Conservation (phyloP, 2,113 vertebrate genomes). For the western clawed frog (Xenopus tropicalis) region DNA sequence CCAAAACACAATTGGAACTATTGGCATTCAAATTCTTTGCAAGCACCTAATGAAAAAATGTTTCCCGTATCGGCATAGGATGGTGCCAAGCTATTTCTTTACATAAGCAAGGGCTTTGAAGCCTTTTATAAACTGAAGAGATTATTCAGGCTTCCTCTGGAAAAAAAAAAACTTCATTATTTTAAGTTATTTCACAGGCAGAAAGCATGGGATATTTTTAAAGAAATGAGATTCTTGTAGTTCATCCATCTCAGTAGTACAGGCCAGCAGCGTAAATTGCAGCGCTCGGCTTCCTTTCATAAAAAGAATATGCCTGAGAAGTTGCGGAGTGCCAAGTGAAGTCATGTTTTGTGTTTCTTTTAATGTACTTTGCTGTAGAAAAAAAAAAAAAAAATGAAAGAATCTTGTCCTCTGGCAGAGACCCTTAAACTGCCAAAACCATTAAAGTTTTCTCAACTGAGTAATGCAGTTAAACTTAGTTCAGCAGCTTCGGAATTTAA, state of each 20-base stretch:
- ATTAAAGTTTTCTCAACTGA: conserved; percentile 15
- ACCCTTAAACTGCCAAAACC: not conserved
- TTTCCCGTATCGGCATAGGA: conserved; percentile 8
- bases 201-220: conserved; percentile 20
- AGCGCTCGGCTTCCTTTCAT: conserved; percentile 21
- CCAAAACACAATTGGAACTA: conserved; percentile 9
- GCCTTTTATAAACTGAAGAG: conserved; percentile 33
- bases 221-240: conserved; percentile 32
- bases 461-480: conserved; percentile 4
- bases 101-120: conserved; percentile 34
- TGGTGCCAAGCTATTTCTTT: conserved; percentile 34
- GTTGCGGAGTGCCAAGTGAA: not conserved
- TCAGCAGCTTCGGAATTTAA: not conserved
- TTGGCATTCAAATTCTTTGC: conserved; percentile 12
- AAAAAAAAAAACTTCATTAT: conserved; percentile 28
- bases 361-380: conserved; percentile 17
- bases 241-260: conserved; percentile 23
- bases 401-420: not conserved
- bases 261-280: conserved; percentile 27
- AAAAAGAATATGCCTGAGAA: conserved; percentile 15
- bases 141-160: conserved; percentile 25
- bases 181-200: conserved; percentile 39
- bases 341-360: conserved; percentile 8
- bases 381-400: not conserved
- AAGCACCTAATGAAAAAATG: conserved; percentile 1